Evolutionary conservation across 2,797 vertebrate species (phyloP).

Genomic region (Champsocephalus esox): DNA sequence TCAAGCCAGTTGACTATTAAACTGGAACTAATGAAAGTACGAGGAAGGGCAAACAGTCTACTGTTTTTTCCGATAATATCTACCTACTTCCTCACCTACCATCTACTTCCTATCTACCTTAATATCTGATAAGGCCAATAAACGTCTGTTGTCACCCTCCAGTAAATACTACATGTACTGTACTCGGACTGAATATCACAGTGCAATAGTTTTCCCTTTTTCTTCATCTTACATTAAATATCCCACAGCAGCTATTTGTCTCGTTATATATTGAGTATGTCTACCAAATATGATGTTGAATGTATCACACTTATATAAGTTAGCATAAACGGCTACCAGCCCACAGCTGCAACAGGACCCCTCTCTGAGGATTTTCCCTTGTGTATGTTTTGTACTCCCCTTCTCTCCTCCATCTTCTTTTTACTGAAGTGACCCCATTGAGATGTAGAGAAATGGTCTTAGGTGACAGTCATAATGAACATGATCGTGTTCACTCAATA

Average conservation of each 20-base stretch:
- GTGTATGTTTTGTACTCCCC: conserved; percentile 63
- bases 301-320: conserved; percentile 13
- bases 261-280: background rate
- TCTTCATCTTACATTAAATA: background rate
- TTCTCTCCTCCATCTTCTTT: conserved; percentile 65
- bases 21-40: conserved; percentile 46
- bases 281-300: background rate
- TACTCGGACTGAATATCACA: conserved; percentile 4
- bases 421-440: conserved; percentile 84
- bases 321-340: conserved; percentile 1
- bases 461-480: conserved; percentile 99
- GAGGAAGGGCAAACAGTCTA: conserved; percentile 10
- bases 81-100: conserved; percentile 8
- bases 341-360: conserved; percentile 27
- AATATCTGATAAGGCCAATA: background rate
- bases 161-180: background rate
- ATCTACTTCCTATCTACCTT: background rate
- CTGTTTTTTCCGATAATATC: conserved; percentile 12
- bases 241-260: conserved; percentile 8
- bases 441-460: conserved; percentile 96
- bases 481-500: conserved; percentile 90
- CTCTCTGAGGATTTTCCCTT: conserved; percentile 41
- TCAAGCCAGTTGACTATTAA: conserved; percentile 37
- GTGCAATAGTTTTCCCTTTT: conserved; percentile 1
- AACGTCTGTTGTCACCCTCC: background rate